These are phyloP conservation scores for Cynopterus sphinx DNA, from an alignment of 2,797 vertebrate species.

Conservation along the genomic window DNA sequence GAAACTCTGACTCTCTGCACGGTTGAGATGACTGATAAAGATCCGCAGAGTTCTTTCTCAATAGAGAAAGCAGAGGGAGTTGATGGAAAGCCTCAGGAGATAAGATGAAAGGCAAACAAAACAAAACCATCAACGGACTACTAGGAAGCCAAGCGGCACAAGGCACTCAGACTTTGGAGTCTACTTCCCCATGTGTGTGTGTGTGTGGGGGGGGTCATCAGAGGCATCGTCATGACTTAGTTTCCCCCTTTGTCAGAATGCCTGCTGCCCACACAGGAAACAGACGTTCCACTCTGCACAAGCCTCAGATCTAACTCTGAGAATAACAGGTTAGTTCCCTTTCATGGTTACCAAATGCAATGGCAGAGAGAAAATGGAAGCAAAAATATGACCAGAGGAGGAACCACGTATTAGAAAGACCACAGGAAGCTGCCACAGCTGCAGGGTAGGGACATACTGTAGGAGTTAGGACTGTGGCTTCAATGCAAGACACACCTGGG, in stretches of 20 bases:
- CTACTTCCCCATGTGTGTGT: neutral
- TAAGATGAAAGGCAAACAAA: slow-evolving; percentile 51
- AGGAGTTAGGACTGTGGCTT: neutral
- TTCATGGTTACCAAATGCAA: slow-evolving; percentile 25
- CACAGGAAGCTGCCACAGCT: slow-evolving; percentile 41
- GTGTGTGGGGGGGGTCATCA: fast-evolving
- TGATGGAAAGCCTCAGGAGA: slow-evolving; percentile 22
- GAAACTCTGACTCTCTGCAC: neutral
- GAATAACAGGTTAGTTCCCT: slow-evolving; percentile 59
- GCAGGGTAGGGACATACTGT: neutral
- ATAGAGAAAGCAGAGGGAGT: slow-evolving; percentile 38
- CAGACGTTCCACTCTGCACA: neutral
- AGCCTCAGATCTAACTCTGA: slow-evolving; percentile 19
- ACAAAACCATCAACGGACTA: neutral
- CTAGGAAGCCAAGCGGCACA: neutral
- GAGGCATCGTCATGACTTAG: neutral
- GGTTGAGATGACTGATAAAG: slow-evolving; percentile 37
- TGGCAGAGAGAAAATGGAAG: slow-evolving; percentile 64
- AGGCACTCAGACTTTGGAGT: neutral
- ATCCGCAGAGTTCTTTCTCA: slow-evolving; percentile 32
- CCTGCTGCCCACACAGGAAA: neutral
- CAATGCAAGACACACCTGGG: slow-evolving; percentile 31
- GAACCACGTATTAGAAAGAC: slow-evolving; percentile 45
- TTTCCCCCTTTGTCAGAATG: neutral
- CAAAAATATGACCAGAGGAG: slow-evolving; percentile 62